Evolutionary conservation across 2,797 vertebrate species (phyloP).

Genomic region (Lagodon rhomboides): DNA sequence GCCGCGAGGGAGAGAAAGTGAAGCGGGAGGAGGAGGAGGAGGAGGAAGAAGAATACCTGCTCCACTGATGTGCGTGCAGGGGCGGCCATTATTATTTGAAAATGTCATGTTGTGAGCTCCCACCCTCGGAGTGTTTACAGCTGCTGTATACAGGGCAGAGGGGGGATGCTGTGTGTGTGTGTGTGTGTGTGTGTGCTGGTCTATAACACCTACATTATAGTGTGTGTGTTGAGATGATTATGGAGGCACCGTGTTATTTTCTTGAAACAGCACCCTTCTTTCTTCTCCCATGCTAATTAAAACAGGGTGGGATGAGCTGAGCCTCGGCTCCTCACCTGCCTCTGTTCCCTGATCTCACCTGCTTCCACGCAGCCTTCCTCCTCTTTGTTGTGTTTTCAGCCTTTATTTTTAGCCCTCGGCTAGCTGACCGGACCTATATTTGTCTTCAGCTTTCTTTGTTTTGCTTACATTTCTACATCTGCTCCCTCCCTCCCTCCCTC

Average conservation of each 20-base stretch:
- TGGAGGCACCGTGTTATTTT: constrained; percentile 70
- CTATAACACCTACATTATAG: constrained; percentile 43
- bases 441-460: constrained; percentile 48
- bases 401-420: constrained; percentile 47
- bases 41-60: constrained; percentile 15
- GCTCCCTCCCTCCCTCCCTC: constrained; percentile 12
- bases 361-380: constrained; percentile 23
- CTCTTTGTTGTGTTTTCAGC: constrained; percentile 33
- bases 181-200: constrained; percentile 25
- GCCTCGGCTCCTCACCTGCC: constrained; percentile 62
- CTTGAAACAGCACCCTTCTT: constrained; percentile 68
- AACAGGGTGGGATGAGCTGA: constrained; percentile 58
- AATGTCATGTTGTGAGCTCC: constrained; percentile 25
- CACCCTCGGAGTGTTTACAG: constrained; percentile 35
- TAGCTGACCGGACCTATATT: constrained; percentile 50
- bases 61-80: neutral
- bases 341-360: constrained; percentile 60
- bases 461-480: constrained; percentile 60
- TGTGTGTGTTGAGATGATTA: constrained; percentile 63
- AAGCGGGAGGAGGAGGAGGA: constrained; percentile 23
- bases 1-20: constrained; percentile 57
- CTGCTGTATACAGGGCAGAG: constrained; percentile 20
- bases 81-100: constrained; percentile 27
- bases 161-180: constrained; percentile 18
- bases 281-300: constrained; percentile 66